Evolutionary conservation across 2,888 invertebrate genomes (phyloP).

Genomic region (Diarsia rubi): DNA sequence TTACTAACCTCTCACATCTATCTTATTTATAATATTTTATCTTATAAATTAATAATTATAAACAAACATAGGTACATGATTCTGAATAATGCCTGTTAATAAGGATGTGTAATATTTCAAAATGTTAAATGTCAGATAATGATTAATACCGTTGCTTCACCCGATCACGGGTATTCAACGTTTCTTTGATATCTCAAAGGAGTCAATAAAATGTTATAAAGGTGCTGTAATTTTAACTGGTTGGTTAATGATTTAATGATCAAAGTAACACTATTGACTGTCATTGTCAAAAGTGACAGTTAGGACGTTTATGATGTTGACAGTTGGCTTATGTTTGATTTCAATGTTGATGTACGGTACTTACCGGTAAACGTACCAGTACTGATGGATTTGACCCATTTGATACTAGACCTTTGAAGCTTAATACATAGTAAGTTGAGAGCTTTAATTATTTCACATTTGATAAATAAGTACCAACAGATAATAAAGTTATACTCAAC

Average conservation of each 20-base stretch:
- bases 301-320: not conserved
- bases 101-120: slow-evolving; percentile 45
- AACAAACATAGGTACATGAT: slow-evolving; percentile 26
- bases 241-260: not conserved
- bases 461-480: not conserved
- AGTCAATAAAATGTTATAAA: slow-evolving; percentile 9
- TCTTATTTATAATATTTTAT: not conserved
- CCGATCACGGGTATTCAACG: slow-evolving; percentile 8
- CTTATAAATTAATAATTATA: not conserved
- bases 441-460: not conserved
- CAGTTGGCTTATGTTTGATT: not conserved
- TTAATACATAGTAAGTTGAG: not conserved
- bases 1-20: not conserved
- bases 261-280: not conserved
- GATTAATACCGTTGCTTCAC: slow-evolving; percentile 52
- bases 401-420: not conserved
- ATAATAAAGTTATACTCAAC: not conserved
- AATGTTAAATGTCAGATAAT: slow-evolving; percentile 55
- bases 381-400: not conserved
- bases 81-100: not conserved
- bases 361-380: not conserved
- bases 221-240: slow-evolving; percentile 16
- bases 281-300: not conserved
- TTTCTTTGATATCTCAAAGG: slow-evolving; percentile 38
- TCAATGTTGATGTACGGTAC: not conserved